phyloP scores from a whole-genome alignment of 2,797 vertebrate species.

The Chrosomus eos region DNA sequence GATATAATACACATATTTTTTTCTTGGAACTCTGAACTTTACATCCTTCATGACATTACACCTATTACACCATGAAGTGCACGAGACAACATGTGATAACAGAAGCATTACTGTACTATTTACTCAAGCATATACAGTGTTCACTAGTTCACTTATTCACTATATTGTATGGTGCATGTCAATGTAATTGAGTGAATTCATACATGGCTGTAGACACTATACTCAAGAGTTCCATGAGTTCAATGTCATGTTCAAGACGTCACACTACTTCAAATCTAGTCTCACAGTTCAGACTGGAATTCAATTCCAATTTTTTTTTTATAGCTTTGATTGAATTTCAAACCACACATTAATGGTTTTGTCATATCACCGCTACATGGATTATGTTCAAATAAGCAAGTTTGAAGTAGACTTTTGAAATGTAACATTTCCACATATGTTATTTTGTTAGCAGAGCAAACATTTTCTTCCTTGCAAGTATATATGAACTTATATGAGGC shows the following conservation, averaged over 20 bases:
- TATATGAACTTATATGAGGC: conserved; percentile 23
- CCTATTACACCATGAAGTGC: not conserved
- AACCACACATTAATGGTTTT: not conserved
- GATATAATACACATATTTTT: not conserved
- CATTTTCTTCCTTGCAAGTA: conserved; percentile 23
- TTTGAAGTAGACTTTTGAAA: conserved; percentile 8
- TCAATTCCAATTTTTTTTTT: not conserved
- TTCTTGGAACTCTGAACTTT: not conserved
- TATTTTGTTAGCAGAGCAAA: conserved; percentile 26
- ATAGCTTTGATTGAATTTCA: not conserved
- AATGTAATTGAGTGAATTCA: not conserved
- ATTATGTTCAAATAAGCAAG: not conserved
- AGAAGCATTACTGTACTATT: not conserved
- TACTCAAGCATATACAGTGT: not conserved
- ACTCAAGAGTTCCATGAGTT: not conserved
- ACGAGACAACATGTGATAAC: not conserved
- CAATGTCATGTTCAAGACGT: not conserved
- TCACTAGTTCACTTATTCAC: not conserved
- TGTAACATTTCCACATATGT: not conserved
- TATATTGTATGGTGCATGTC: not conserved
- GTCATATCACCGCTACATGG: not conserved
- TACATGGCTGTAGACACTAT: not conserved
- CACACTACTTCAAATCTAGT: too few relatives aligned
- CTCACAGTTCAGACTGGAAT: not conserved
- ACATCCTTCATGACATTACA: not conserved